Evolutionary conservation across 2,888 invertebrate genomes (phyloP), one percentile per base, ranked within the genome.

Genomic region (Pycnomerus fuliginosus): DNA sequence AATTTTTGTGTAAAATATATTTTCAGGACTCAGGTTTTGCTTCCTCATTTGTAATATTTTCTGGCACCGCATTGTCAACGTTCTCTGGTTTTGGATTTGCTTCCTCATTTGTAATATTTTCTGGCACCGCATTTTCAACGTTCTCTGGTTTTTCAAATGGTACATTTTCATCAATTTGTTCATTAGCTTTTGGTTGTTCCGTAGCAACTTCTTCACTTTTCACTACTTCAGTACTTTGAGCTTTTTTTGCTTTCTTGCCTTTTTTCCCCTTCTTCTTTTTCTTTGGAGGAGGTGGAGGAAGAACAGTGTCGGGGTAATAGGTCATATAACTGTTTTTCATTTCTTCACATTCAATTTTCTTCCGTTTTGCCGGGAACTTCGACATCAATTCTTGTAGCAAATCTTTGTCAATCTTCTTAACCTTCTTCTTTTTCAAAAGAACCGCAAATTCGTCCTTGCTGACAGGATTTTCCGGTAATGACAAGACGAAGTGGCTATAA

Each of bases 301-400:
- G 56, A 34, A 44, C 49, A 7, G 73, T 71, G 33, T 75, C 69
- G 0, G 77, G 76, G 61, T 71, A 76, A 34, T 70, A 63, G 22
- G 55, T 38, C 58, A 73, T 61, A 47, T 74, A 77, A 44, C 61
- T 54, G 20, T 65, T 60, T 43, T 70, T 72, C 59, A 77, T 62
- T 15, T 54, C 60, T n/a, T 16, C 50, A 50, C 66, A 59, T 55
- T 75, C 67, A 1, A 72, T 60, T 4, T 69, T 65, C 32, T 71
- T 62, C 44, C 67, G 72, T 17, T 39, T 50, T 1, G 62, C 46
- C 30, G 58, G 59, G 43, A 74, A 76, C 5, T 55, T 48, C 28
- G 67, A 60, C 30, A 70, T 55, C n/a, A 74, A 49, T 29, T 66
- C 68, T 2, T 64, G 56, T 0, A 67, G 32, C 23, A 72, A 47